phyloP scores from a whole-genome alignment of 2,888 invertebrate genomes.

The Unio delphinus region DNA sequence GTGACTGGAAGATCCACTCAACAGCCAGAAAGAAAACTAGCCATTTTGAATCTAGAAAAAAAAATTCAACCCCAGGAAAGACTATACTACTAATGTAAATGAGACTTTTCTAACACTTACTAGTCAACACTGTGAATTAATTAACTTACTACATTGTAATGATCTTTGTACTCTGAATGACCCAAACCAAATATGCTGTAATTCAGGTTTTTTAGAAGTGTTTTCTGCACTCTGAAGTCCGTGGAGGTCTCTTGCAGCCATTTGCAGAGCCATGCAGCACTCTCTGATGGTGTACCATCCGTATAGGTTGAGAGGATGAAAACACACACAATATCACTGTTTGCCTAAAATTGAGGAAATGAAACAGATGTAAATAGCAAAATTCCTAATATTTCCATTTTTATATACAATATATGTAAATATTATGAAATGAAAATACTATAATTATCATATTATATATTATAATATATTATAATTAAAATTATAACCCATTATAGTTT shows the following conservation, averaged over 20 bases:
- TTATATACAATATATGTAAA: too few species aligned
- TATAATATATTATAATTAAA: too few species aligned
- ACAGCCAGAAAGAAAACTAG: too few species aligned
- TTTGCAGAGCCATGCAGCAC: slow-evolving; percentile 74
- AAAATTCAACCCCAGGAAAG: background rate
- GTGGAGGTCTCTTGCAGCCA: slow-evolving; percentile 74
- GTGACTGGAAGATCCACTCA: too few species aligned
- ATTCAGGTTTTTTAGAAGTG: slow-evolving; percentile 71
- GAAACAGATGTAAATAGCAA: too few species aligned
- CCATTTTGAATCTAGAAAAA: too few species aligned
- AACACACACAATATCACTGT: slow-evolving; percentile 44
- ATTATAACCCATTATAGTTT: too few species aligned
- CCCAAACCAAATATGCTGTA: slow-evolving; percentile 76
- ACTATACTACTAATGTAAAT: background rate
- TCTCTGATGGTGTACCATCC: slow-evolving; percentile 74
- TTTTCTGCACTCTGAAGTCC: slow-evolving; percentile 75
- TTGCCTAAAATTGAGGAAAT: too few species aligned
- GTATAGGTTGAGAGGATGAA: slow-evolving; percentile 75
- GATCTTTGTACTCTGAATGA: slow-evolving; percentile 73
- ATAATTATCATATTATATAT: too few species aligned
- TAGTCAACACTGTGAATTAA: background rate
- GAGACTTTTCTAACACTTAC: background rate
- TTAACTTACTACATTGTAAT: slow-evolving; percentile 56
- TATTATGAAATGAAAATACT: too few species aligned
- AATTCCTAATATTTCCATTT: too few species aligned